Percentiles rank a stretch among this genome's conserved stretches.
Conservation (phyloP, 2,797 vertebrate species). For the Sebastes hubbsi region DNA sequence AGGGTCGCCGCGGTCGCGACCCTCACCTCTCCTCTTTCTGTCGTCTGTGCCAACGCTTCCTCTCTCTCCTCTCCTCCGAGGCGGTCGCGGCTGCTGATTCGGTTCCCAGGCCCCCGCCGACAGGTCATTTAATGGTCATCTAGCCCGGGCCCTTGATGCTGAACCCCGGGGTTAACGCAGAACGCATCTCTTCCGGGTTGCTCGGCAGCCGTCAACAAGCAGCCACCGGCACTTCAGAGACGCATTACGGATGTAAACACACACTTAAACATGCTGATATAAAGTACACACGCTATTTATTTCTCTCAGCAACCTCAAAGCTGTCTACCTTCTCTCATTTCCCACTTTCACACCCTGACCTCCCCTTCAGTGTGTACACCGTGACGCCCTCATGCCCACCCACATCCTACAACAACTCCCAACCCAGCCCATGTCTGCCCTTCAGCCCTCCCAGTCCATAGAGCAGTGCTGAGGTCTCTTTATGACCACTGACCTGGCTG, state of each 20-base stretch:
- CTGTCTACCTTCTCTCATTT: conserved; percentile 13
- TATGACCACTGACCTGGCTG: conserved; percentile 60
- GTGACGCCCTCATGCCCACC: conserved; percentile 48
- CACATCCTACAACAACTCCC: conserved; percentile 36
- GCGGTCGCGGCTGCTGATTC: neutral
- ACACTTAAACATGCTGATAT: neutral
- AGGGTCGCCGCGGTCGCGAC: conserved; percentile 23
- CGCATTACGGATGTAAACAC: neutral
- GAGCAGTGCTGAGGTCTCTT: conserved; percentile 33
- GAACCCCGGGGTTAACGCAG: conserved; percentile 65
- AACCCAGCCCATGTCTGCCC: neutral
- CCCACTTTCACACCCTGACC: conserved; percentile 11
- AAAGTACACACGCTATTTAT: neutral
- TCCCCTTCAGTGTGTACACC: conserved; percentile 4
- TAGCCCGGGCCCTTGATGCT: conserved; percentile 61
- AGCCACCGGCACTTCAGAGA: neutral
- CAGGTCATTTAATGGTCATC: conserved; percentile 76
- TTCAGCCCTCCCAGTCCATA: neutral
- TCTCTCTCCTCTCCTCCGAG: conserved; percentile 19
- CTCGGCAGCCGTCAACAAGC: conserved; percentile 17
- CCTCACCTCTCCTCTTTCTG: conserved; percentile 20
- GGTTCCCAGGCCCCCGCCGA: conserved; percentile 75
- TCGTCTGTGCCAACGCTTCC: conserved; percentile 13
- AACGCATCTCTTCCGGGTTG: conserved; percentile 62
- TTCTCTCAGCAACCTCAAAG: neutral